phyloP scores from a whole-genome alignment of 1,140 invertebrate genomes.

The Psilanteris sp. region DNA sequence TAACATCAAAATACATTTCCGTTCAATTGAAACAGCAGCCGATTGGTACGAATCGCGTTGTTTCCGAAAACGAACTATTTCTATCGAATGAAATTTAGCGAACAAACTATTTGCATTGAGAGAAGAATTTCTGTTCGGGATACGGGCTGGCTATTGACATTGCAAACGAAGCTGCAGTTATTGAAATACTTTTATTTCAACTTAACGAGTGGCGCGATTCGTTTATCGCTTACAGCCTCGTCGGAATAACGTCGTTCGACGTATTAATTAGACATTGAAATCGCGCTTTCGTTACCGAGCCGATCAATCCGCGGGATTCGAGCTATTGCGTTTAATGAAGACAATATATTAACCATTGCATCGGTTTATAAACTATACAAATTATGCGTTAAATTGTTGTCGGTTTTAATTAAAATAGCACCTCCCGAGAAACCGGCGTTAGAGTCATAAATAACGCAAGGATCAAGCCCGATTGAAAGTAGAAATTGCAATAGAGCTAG shows the following conservation, averaged over 20 bases:
- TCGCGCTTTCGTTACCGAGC: slow-evolving; percentile 20
- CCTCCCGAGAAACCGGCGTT: too few relatives aligned
- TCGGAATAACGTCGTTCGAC: slow-evolving; percentile 31
- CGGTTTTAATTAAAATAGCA: too few relatives aligned
- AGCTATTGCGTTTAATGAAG: slow-evolving; percentile 26
- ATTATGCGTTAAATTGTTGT: too few relatives aligned
- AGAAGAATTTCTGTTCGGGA: slow-evolving; percentile 57
- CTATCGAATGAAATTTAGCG: slow-evolving; percentile 61
- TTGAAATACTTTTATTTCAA: slow-evolving; percentile 64
- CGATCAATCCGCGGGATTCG: slow-evolving; percentile 12
- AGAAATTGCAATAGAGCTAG: too few relatives aligned
- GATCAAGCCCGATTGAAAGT: too few relatives aligned
- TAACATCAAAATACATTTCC: slow-evolving; percentile 55
- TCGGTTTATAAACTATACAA: too few relatives aligned
- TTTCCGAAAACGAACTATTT: slow-evolving; percentile 63
- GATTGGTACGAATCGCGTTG: slow-evolving; percentile 55
- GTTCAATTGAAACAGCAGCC: slow-evolving; percentile 52
- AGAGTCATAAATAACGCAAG: slow-evolving; percentile 10
- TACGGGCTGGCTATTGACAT: slow-evolving; percentile 57
- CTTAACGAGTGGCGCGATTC: background rate
- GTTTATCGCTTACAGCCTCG: slow-evolving; percentile 8
- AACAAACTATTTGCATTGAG: slow-evolving; percentile 63
- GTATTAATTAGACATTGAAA: slow-evolving; percentile 59
- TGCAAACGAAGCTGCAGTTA: slow-evolving; percentile 61
- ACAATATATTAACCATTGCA: slow-evolving; percentile 36